Evolutionary conservation across 2,888 invertebrate species (phyloP).

Genomic region (Isoperla grammatica): DNA sequence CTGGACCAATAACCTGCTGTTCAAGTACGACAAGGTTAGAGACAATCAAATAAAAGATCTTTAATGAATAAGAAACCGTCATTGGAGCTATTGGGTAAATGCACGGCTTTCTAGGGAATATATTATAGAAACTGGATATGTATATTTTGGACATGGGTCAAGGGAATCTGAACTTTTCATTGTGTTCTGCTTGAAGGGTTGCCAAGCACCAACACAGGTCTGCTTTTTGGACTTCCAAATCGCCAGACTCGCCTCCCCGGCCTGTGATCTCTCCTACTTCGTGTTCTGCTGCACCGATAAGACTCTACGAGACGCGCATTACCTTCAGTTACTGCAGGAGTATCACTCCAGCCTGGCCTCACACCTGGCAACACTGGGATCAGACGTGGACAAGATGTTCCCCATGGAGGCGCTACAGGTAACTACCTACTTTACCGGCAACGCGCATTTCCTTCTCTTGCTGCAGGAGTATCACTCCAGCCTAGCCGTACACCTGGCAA

Average conservation of each 20-base stretch:
- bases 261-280: constrained; percentile 8
- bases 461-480: no score
- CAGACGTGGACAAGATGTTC: constrained; percentile 4
- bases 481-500: no score
- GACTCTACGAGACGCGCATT: neutral
- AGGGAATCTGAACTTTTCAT: no score
- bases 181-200: neutral
- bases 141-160: no score
- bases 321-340: neutral
- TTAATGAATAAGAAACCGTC: no score
- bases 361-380: neutral
- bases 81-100: no score
- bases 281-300: constrained; percentile 7
- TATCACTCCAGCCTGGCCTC: constrained; percentile 4
- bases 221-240: constrained; percentile 14
- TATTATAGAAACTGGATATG: no score
- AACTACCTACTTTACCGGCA: no score
- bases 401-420: constrained; percentile 2
- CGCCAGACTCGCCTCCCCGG: constrained; percentile 4
- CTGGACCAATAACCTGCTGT: constrained; percentile 25
- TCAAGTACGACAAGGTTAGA: constrained; percentile 18
- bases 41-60: no score
- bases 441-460: no score
- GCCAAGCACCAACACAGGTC: neutral
- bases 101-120: no score